These are phyloP conservation scores for Lasioglossum leucozonium DNA, from an alignment of 2,888 invertebrate species.

Conservation along the genomic window DNA sequence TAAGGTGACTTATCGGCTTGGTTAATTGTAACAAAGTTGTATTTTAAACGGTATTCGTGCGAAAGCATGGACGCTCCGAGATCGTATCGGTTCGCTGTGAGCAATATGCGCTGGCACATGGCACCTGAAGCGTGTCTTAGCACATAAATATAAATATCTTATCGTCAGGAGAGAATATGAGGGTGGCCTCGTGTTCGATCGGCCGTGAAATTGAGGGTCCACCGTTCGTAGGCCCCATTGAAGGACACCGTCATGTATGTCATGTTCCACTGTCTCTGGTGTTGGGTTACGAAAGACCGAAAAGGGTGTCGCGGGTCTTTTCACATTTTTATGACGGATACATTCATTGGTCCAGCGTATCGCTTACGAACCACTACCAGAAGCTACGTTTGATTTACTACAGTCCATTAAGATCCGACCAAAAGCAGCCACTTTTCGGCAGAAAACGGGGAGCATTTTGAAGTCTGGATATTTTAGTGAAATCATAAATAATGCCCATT, in stretches of 20 bases:
- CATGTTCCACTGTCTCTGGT: conserved; percentile 43
- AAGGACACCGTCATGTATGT: conserved; percentile 47
- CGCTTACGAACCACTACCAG: neutral
- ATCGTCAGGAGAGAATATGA: conserved; percentile 55
- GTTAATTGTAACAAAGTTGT: neutral
- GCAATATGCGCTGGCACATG: conserved; percentile 38
- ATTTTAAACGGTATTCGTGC: neutral
- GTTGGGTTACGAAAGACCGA: conserved; percentile 42
- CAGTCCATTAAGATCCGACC: neutral
- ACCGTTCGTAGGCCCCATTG: conserved; percentile 69
- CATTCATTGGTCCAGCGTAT: neutral
- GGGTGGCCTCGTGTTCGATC: conserved; percentile 75
- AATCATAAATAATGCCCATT: too few relatives aligned
- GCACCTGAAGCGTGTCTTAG: conserved; percentile 78
- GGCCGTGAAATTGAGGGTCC: conserved; percentile 83
- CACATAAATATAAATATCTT: conserved; percentile 82
- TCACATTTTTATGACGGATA: conserved; percentile 14
- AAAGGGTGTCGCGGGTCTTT: conserved; percentile 19
- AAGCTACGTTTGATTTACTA: neutral
- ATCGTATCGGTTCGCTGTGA: conserved; percentile 6
- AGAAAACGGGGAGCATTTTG: neutral
- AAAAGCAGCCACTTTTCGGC: neutral
- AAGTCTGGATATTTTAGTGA: too few relatives aligned
- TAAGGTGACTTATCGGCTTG: neutral
- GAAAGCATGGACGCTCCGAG: neutral